phyloP scores from a whole-genome alignment of 2,888 invertebrate genomes.

The Adela reaumurella region DNA sequence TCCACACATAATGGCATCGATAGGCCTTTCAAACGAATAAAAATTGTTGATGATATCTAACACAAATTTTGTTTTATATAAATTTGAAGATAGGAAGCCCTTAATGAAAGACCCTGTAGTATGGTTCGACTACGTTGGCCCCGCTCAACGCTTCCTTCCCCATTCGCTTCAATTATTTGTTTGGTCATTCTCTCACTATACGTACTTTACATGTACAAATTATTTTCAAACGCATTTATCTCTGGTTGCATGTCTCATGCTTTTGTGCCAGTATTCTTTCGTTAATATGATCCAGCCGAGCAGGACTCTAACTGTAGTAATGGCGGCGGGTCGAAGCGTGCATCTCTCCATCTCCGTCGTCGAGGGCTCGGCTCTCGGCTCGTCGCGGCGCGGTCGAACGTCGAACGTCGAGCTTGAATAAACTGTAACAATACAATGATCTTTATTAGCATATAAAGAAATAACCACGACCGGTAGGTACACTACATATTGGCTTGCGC shows the following conservation, averaged over 20 bases:
- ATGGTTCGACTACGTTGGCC: no score
- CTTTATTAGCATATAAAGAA: neutral
- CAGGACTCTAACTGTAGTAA: neutral
- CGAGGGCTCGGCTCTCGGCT: neutral
- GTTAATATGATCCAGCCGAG: neutral
- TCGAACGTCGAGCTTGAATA: neutral
- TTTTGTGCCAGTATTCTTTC: neutral
- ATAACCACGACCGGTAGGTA: neutral
- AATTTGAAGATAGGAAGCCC: no score
- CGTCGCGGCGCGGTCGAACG: neutral
- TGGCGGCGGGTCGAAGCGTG: neutral
- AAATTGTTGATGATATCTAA: no score
- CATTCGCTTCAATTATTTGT: no score
- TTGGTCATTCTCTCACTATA: no score
- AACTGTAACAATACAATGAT: neutral
- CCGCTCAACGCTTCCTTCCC: no score
- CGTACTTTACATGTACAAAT: no score
- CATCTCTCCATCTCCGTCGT: neutral
- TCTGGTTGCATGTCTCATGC: neutral
- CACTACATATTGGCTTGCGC: neutral
- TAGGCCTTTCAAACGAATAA: no score
- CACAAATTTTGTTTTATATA: no score
- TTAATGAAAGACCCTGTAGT: no score
- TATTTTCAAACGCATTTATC: no score
- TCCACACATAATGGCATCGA: no score